A percentile compares a stretch with the other conserved stretches of the same genome.
phyloP scores from a whole-genome alignment of 2,797 vertebrate genomes.

The Enoplosus armatus region DNA sequence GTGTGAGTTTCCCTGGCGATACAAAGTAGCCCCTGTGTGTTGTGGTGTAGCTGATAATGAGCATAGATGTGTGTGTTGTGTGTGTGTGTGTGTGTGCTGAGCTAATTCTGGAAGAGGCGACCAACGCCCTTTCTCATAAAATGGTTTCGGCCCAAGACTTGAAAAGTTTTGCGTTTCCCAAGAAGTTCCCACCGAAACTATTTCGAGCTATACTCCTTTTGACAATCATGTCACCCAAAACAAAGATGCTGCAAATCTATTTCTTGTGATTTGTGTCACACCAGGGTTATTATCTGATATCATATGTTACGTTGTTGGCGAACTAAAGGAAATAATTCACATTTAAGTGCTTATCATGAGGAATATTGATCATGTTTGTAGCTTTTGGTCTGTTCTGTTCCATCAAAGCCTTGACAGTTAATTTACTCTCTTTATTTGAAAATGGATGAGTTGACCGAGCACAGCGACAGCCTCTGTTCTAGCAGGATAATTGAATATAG shows the following conservation, averaged over 20 bases:
- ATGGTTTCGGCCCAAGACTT: neutral
- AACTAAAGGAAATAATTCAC: slow-evolving; percentile 3
- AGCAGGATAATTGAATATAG: slow-evolving; percentile 76
- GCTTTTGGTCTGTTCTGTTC: slow-evolving; percentile 48
- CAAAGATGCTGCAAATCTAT: neutral
- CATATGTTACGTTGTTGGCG: neutral
- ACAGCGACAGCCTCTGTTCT: slow-evolving; percentile 52
- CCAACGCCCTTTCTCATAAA: slow-evolving; percentile 63
- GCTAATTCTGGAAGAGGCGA: slow-evolving; percentile 64
- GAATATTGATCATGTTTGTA: slow-evolving; percentile 59
- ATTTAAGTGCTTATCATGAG: slow-evolving; percentile 26
- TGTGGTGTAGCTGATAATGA: slow-evolving; percentile 66
- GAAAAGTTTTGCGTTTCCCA: slow-evolving; percentile 16
- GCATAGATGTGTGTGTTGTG: slow-evolving; percentile 15
- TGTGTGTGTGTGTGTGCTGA: slow-evolving; percentile 26
- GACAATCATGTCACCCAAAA: slow-evolving; percentile 12
- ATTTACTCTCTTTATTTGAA: slow-evolving; percentile 61
- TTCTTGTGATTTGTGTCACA: slow-evolving; percentile 2
- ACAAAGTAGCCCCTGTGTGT: slow-evolving; percentile 61
- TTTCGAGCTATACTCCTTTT: neutral
- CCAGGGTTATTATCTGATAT: neutral
- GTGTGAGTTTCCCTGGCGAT: slow-evolving; percentile 61
- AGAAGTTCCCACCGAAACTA: slow-evolving; percentile 15
- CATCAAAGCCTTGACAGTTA: slow-evolving; percentile 73
- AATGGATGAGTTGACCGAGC: slow-evolving; percentile 41